Percentiles rank a stretch among this genome's conserved stretches.
Evolutionary conservation across 2,888 invertebrate genomes (phyloP).

Genomic region (Entomobrya proxima): DNA sequence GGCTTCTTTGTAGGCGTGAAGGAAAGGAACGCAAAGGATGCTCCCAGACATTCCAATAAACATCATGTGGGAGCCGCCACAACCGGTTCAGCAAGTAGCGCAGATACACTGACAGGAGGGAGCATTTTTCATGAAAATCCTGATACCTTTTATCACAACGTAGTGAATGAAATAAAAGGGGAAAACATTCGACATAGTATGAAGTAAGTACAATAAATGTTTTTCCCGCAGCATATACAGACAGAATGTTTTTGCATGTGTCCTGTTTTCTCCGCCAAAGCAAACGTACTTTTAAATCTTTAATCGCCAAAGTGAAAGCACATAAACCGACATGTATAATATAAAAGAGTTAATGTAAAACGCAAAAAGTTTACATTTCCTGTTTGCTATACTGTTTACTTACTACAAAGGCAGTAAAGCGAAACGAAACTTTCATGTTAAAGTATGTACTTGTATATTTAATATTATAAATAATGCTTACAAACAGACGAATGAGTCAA

Average conservation of each 20-base stretch:
- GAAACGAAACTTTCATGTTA: not conserved
- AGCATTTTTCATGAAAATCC: conserved; percentile 69
- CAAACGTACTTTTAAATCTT: no score
- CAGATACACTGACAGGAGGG: conserved; percentile 37
- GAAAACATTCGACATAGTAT: conserved; percentile 73
- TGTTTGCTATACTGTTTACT: no score
- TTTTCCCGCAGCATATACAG: not conserved
- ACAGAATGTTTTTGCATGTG: not conserved
- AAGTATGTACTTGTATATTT: conserved; percentile 29
- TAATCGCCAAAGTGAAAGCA: no score
- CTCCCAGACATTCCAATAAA: conserved; percentile 56
- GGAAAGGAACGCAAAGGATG: conserved; percentile 58
- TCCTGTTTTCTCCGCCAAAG: no score
- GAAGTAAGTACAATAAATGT: conserved; percentile 64
- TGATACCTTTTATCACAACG: conserved; percentile 72
- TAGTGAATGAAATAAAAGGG: conserved; percentile 72
- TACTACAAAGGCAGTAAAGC: no score
- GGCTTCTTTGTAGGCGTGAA: conserved; percentile 72
- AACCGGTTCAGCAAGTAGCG: conserved; percentile 19
- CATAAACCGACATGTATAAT: no score
- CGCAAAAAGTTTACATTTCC: no score
- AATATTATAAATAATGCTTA: conserved; percentile 25
- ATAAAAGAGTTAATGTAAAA: no score
- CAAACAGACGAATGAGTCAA: conserved; percentile 73
- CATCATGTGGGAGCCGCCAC: conserved; percentile 48